phyloP scores from a whole-genome alignment of 2,888 invertebrate species.

The Ichneumoninae sp. region DNA sequence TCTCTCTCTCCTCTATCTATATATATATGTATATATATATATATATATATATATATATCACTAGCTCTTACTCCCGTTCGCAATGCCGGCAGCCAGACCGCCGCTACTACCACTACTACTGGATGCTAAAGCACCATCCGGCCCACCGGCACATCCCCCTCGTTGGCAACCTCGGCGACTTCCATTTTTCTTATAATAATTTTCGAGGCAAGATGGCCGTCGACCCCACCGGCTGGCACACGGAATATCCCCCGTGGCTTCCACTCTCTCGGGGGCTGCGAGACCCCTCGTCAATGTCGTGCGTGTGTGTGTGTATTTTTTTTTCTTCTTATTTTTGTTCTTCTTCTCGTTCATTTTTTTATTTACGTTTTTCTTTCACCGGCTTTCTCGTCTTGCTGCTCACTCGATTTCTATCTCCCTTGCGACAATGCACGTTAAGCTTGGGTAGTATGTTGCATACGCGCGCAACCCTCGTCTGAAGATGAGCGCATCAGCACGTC shows the following conservation, averaged over 20 bases:
- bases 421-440: conserved; percentile 45
- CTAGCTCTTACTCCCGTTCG: conserved; percentile 29
- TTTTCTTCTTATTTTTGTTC: not conserved
- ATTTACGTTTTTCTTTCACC: not conserved
- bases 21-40: no score
- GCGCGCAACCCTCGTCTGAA: conserved; percentile 59
- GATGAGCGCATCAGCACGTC: conserved; percentile 66
- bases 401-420: conserved; percentile 1
- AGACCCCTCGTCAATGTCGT: conserved; percentile 49
- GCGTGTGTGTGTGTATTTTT: no score
- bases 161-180: conserved; percentile 66
- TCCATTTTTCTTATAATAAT: conserved; percentile 69
- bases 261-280: conserved; percentile 28
- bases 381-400: not conserved
- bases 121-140: conserved; percentile 49
- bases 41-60: conserved; percentile 22
- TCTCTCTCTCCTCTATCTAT: not conserved
- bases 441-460: conserved; percentile 11
- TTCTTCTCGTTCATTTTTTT: conserved; percentile 1
- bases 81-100: conserved; percentile 37
- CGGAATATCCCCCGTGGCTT: conserved; percentile 43
- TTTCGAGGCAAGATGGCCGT: conserved; percentile 69
- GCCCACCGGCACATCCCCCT: conserved; percentile 50
- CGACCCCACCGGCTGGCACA: conserved; percentile 56
- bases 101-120: conserved; percentile 28